Base-by-base conservation (phyloP, 1,140 invertebrate genomes). In the Paraescarpia echinospica region DNA sequence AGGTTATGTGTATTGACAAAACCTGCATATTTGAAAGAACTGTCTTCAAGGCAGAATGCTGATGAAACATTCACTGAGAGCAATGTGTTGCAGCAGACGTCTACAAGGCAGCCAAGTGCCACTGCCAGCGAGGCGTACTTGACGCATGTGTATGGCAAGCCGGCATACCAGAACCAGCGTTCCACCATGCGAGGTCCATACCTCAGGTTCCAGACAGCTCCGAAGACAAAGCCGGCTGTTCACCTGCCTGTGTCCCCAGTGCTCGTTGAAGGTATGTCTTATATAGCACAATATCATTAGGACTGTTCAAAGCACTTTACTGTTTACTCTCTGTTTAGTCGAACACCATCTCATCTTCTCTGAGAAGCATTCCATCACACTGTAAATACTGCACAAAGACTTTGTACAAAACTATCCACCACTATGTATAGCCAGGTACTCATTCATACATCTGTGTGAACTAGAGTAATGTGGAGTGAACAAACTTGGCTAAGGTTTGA, bases 121-220 rank as follows among this genome's bases (percentile, higher is more conserved):
- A 77, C 59, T 0, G 59, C 59, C 59, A 77, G 59, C 92, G 95
- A 95, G 41, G 94, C 94, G 14, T 94, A 94, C 59, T 94, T 95
- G 94, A 94, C 94, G 0, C 93, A 93, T 88, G 95, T 95, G 8
- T 95, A 95, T 93, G 95, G 95, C 34, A 95, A 95, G 91, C 94
- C 94, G 6, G 92, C 93, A 31, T 95, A 95, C 93, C 95, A 95
- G 93, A 94, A 94, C 92, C 94, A 94, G 14, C 93, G 95, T n/a
- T 95, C 94, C 31, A 95, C 95, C 22, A 93, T 95, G 8, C 94
- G 94, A 92, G 94, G 95, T 48, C 95, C 95, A 14, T 95, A 95
- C 92, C 93, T 95, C 8, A 95, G 95, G 90, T 95, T 94, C 93
- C 93, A 94, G 91, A 95, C 95, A 92, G 93, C 93, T 34, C 92